Base-by-base conservation (phyloP, 2,797 vertebrate genomes). In the Phoeniculus purpureus region DNA sequence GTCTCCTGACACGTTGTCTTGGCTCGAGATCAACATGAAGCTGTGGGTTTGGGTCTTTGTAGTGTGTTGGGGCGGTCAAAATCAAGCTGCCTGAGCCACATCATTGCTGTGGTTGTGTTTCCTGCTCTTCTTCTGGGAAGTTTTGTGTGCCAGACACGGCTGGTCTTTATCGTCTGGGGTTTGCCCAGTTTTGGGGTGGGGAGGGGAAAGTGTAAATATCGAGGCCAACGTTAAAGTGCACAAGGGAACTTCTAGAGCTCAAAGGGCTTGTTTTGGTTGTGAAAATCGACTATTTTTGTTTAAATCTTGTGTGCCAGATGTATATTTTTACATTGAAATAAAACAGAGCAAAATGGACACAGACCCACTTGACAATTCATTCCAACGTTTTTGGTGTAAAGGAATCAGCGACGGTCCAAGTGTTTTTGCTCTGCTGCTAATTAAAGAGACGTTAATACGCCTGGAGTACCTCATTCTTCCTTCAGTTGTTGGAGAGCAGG, bases 301-400 rank as follows among this genome's bases (percentile, higher is more conserved):
- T 92, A 56, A 83, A 67, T 85, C 89, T 90, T 85, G 34, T 81
- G 31, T 88, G 86, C 78, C 82, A 93, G 89, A 96, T 73, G 3
- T 94, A 82, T 95, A 93, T 95, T 95, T 95, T 96, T 89, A 90
- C 92, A 94, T 48, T 22, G 54, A 94, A 95, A 93, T 84, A 94
- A 95, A 93, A 31, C 51, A 83, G 55, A 90, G 26, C 52, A 85
- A 93, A 88, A 83, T 20, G 40, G 48, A 68, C 58, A 67, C 34
- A 64, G 90, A 88, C 26, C 0, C 25, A 89, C 26, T 7, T 48
- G 51, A 82, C 23, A 85, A 13, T 40, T 62, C n/a, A 76, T 78
- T 89, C 73, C 84, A 89, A 2, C 34, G 76, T 79, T 87, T 61
- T 75, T 45, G 81, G 21, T 87, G 73, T 83, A 73, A 87, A 90